Evolutionary conservation across 2,113 vertebrate species (phyloP), one percentile per base, ranked within the genome.

Genomic region (Lepus europaeus): DNA sequence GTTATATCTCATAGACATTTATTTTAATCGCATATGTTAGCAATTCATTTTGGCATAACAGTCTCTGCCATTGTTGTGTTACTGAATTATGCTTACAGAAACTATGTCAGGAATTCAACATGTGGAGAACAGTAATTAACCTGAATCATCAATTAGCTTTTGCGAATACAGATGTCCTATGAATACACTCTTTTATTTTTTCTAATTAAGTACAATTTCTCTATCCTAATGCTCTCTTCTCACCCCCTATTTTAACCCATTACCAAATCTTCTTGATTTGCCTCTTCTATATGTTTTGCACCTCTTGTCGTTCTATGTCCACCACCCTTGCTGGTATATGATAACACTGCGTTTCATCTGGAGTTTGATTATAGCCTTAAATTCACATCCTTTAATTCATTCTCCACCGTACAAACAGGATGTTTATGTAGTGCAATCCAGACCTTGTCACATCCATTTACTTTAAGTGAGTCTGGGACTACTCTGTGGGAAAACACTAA

Each of bases 21-120:
- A 96, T 96, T 96, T 96, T 97, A 97, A 96, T 97, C 96, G 95
- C 92, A 73, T 93, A 92, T 90, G 85, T 86, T 95, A 96, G 94
- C 93, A 96, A 97, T 96, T 97, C 96, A 94, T 93, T 97, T 97
- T 96, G 73, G 39, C 91, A 96, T 95, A 96, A 94, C 89, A 96
- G 93, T 74, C 66, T 92, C 51, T 86, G 36, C 92, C 85, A 97
- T 95, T 97, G 95, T 97, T 97, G 94, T 97, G 80, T 97, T 96
- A 81, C 74, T 1, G 27, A 97, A 97, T 96, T 93, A 94, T 90
- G 91, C 91, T 97, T 91, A 93, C 73, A 88, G 84, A 96, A 97
- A 89, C 79, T 77, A 45, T 93, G 91, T 97, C 93, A 97, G 78
- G 95, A 88, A 96, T 96, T 88, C 81, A 97, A 69, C 87, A 89